Conservation (phyloP, 1,140 invertebrate species). For the Drosophila sp. region DNA sequence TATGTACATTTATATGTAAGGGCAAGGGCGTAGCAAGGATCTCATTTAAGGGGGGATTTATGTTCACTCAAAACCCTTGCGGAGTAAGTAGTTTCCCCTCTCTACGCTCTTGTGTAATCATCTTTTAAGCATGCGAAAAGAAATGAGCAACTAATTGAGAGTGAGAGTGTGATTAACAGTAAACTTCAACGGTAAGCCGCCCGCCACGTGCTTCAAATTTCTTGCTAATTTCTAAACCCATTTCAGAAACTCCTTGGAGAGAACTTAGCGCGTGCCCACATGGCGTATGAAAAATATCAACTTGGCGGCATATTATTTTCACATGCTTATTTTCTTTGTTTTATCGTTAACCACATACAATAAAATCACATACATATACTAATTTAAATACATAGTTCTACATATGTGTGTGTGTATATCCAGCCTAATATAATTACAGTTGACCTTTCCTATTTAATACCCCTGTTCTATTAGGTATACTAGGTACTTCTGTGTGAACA, state of each 20-base stretch:
- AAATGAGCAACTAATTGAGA: neutral
- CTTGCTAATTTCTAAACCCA: slow-evolving; percentile 4
- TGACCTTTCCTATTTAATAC: slow-evolving; percentile 32
- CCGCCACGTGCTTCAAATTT: slow-evolving; percentile 16
- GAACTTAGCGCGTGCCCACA: slow-evolving; percentile 18
- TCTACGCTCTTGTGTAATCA: neutral
- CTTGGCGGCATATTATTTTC: slow-evolving; percentile 39
- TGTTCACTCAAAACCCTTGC: too few species aligned
- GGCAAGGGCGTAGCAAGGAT: too few species aligned
- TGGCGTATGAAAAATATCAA: slow-evolving; percentile 50
- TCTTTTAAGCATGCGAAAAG: neutral
- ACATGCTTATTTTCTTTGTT: neutral
- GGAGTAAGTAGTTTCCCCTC: too few species aligned
- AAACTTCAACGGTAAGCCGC: neutral
- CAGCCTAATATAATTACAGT: slow-evolving; percentile 45
- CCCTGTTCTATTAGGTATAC: neutral
- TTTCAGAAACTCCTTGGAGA: slow-evolving; percentile 20
- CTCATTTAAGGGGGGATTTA: too few species aligned
- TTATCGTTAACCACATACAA: neutral
- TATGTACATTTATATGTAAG: too few species aligned
- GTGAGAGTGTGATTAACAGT: neutral
- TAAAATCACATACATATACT: neutral
- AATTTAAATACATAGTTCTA: slow-evolving; percentile 15
- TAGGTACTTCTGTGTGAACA: neutral
- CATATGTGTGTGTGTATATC: slow-evolving; percentile 39